These are phyloP conservation scores for Scaptodrosophila latifasciaeformis DNA, from an alignment of 2,888 invertebrate genomes.

Conservation along the genomic window DNA sequence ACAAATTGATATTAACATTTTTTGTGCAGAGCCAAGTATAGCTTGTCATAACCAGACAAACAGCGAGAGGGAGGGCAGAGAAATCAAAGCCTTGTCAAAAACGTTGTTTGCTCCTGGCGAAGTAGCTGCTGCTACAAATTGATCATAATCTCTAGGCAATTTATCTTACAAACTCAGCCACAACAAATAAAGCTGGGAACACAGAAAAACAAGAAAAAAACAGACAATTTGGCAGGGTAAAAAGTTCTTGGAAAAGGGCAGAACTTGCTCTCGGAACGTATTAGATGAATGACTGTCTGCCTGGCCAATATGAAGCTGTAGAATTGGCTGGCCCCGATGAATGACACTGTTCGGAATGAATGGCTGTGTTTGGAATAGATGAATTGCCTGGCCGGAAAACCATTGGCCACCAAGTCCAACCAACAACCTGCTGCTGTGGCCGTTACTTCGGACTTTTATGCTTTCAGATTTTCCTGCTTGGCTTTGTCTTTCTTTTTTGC, in stretches of 20 bases:
- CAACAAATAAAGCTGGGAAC: constrained; percentile 10
- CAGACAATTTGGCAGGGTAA: too few relatives aligned
- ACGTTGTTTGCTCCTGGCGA: constrained; percentile 3
- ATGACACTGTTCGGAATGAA: constrained; percentile 61
- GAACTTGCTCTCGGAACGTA: too few relatives aligned
- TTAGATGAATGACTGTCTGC: constrained; percentile 48
- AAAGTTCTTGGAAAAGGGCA: too few relatives aligned
- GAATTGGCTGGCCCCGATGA: constrained; percentile 21
- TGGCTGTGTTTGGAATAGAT: constrained; percentile 64
- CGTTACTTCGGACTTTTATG: too few relatives aligned
- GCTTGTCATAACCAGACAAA: constrained; percentile 61
- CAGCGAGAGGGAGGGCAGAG: constrained; percentile 47
- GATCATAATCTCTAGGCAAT: constrained; percentile 65
- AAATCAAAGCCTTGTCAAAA: constrained; percentile 31
- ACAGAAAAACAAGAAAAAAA: too few relatives aligned
- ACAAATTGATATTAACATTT: constrained; percentile 6
- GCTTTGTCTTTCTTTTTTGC: neutral
- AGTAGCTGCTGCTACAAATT: constrained; percentile 61
- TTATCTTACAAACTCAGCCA: constrained; percentile 47
- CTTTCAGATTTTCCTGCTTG: neutral
- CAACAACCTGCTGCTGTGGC: too few relatives aligned
- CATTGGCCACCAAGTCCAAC: too few relatives aligned
- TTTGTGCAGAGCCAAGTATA: constrained; percentile 18
- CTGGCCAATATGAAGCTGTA: too few relatives aligned
- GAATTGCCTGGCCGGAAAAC: constrained; percentile 47